Evolutionary conservation across 2,797 vertebrate species (phyloP), one percentile per base, ranked within the genome.

Genomic region (Falco novaeseelandiae): DNA sequence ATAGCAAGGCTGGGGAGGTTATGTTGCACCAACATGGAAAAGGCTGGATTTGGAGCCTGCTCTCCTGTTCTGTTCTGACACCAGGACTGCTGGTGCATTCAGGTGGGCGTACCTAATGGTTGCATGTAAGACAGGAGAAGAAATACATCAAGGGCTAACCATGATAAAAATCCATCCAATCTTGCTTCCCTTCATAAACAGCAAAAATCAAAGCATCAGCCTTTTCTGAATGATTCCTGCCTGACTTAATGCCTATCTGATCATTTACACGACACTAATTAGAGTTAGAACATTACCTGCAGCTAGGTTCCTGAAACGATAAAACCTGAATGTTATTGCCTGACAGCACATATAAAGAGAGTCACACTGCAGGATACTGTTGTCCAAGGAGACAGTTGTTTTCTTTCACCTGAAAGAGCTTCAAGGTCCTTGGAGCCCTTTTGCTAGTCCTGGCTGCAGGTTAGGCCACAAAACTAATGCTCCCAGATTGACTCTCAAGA

Each of bases 11-110:
- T 44, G 46, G 36, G 22, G 63, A 80, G 70, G 23, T 7, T 32
- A 30, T 63, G n/a, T 44, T 32, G 46, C 44, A 62, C 23, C 40
- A 61, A 2, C 14, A 4, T 20, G 62, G 34, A 59, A 67, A 22
- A 66, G 44, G 5, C 30, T 48, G 34, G 54, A 21, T 61, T 71
- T 71, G 57, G 30, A 81, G 26, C 26, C 29, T 66, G 42, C 44
- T 66, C 19, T 82, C 52, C 48, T 62, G 7, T 59, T 46, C 21
- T 70, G 3, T 71, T 71, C 54, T n/a, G 44, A 38, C n/a, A 38
- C 36, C 5, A 0, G 30, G 7, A 71, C 30, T 3, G 1, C 8
- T 1, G 0, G 30, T 27, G 17, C 5, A 0, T 81, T n/a, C 51
- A 57, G 8, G 21, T 62, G 74, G 57, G 9, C 26, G 78, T 84